These are phyloP conservation scores for Pongo pygmaeus DNA, from an alignment of 2,113 vertebrate genomes.

Conservation along the genomic window DNA sequence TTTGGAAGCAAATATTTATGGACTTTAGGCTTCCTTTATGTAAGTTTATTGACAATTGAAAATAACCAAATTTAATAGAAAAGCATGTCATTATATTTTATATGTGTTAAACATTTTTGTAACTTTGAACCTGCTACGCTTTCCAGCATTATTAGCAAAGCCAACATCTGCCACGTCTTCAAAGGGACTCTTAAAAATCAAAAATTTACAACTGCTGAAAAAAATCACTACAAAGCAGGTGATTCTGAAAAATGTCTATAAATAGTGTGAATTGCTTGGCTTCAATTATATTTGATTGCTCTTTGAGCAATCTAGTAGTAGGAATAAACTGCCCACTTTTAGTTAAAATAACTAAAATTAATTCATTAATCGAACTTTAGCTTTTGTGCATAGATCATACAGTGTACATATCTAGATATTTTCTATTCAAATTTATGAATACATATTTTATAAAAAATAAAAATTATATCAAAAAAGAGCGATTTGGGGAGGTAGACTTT, in stretches of 20 bases:
- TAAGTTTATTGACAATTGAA: conserved; percentile 53
- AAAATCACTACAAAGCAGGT: conserved; percentile 73
- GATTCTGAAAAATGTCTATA: conserved; percentile 81
- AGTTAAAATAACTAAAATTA: conserved; percentile 74
- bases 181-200: conserved; percentile 76
- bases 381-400: conserved; percentile 66
- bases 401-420: conserved; percentile 58
- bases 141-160: conserved; percentile 50
- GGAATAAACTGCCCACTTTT: conserved; percentile 74
- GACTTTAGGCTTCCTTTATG: neutral
- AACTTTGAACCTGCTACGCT: conserved; percentile 48
- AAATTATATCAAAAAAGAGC: neutral
- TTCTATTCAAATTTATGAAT: conserved; percentile 14
- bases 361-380: conserved; percentile 76
- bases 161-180: conserved; percentile 67
- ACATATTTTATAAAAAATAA: neutral
- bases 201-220: conserved; percentile 80
- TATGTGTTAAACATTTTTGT: conserved; percentile 53
- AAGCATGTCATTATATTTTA: conserved; percentile 38
- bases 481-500: neutral
- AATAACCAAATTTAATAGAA: conserved; percentile 54
- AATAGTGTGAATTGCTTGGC: conserved; percentile 76
- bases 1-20: conserved; percentile 45
- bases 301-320: conserved; percentile 77
- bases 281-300: conserved; percentile 80